Evolutionary conservation across 1,140 invertebrate genomes (phyloP).

Genomic region (Nautilus pompilius): DNA sequence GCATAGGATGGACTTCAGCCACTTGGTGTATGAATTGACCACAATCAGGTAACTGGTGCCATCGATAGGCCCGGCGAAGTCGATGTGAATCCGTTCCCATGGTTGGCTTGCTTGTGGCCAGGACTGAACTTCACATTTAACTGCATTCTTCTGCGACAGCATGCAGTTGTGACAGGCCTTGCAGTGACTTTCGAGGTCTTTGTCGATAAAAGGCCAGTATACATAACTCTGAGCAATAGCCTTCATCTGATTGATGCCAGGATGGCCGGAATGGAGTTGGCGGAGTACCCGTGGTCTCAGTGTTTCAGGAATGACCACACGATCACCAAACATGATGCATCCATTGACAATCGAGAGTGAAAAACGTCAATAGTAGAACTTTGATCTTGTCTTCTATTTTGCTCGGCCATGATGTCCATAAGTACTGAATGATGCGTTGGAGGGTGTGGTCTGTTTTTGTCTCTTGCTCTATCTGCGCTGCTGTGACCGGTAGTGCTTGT

Average conservation of each 20-base stretch:
- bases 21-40: conserved; percentile 21
- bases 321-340: conserved; percentile 18
- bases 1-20: conserved; percentile 21
- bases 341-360: conserved; percentile 13
- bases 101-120: conserved; percentile 17
- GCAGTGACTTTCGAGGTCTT: conserved; percentile 52
- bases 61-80: conserved; percentile 28
- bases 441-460: no score
- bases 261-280: conserved; percentile 57
- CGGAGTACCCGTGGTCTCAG: conserved; percentile 45
- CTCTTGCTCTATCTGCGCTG: no score
- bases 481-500: no score
- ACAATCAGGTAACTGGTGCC: conserved; percentile 17
- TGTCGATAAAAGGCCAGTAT: conserved; percentile 59
- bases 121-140: not conserved
- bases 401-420: no score
- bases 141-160: not conserved
- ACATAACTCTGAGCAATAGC: conserved; percentile 55
- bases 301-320: conserved; percentile 50
- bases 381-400: no score
- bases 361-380: no score
- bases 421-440: no score
- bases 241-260: conserved; percentile 61
- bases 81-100: conserved; percentile 23
- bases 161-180: conserved; percentile 54